Percentiles rank a stretch among this genome's conserved stretches.
Conservation (phyloP, 2,797 vertebrate species). For the Amblyraja radiata region DNA sequence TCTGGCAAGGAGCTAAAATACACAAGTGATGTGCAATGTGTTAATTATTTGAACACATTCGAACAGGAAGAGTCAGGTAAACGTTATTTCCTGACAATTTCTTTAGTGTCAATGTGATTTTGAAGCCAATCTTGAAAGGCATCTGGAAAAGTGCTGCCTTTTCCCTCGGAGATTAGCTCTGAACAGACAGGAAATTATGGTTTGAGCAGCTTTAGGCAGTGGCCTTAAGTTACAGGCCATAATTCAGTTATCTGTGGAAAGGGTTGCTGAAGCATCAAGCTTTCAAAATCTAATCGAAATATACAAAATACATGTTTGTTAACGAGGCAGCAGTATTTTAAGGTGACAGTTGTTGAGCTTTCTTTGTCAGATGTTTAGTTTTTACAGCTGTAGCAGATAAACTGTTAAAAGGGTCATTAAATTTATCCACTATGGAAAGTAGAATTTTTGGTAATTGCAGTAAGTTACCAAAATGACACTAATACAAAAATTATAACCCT, state of each 20-base stretch:
- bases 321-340: not conserved
- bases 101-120: conserved; percentile 33
- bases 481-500: not conserved
- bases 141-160: conserved; percentile 43
- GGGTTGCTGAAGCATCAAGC: conserved; percentile 29
- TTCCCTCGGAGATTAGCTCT: conserved; percentile 41
- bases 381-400: not conserved
- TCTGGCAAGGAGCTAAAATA: not conserved
- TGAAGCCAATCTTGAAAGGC: conserved; percentile 39
- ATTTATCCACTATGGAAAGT: not conserved
- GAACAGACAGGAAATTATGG: conserved; percentile 45
- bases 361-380: not conserved
- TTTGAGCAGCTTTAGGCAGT: conserved; percentile 42
- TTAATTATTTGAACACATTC: conserved; percentile 36
- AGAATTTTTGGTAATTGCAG: not conserved
- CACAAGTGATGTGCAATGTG: not conserved
- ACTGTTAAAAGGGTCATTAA: not conserved
- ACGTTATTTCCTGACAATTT: conserved; percentile 26
- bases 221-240: conserved; percentile 42
- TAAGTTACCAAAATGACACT: not conserved
- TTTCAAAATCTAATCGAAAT: conserved; percentile 8
- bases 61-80: conserved; percentile 33
- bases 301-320: not conserved
- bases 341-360: not conserved
- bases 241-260: conserved; percentile 44